Conservation (phyloP, 1,140 invertebrate species). For the Penaeus chinensis region DNA sequence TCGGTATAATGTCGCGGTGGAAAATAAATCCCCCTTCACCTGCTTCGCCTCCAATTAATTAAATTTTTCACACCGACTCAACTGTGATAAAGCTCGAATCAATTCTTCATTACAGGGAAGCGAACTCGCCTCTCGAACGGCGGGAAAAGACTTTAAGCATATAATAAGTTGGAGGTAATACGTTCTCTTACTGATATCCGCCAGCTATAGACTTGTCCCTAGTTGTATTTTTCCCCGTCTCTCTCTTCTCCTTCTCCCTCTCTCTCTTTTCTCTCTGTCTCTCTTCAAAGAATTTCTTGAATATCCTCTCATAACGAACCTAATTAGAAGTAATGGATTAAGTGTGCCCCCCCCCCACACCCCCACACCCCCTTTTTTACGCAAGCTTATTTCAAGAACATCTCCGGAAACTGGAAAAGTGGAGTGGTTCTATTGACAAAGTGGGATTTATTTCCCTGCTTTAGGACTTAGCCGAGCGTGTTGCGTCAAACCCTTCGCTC, state of each 20-base stretch:
- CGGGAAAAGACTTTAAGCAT: too few relatives aligned
- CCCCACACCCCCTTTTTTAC: background rate
- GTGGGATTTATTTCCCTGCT: too few relatives aligned
- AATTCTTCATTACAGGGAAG: background rate
- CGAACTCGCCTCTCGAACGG: background rate
- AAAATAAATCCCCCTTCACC: background rate
- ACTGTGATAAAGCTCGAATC: slow-evolving; percentile 1
- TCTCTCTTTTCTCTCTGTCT: background rate
- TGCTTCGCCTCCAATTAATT: slow-evolving; percentile 17
- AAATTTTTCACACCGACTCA: background rate
- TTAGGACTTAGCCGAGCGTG: background rate
- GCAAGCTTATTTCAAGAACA: background rate
- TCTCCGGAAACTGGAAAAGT: too few relatives aligned
- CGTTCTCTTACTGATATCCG: too few relatives aligned
- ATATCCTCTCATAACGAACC: background rate
- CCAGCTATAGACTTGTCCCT: too few relatives aligned
- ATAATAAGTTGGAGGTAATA: too few relatives aligned
- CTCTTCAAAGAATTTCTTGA: background rate
- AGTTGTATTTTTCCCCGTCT: too few relatives aligned
- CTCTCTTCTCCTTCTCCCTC: background rate
- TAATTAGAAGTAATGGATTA: too few relatives aligned
- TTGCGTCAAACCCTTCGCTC: background rate
- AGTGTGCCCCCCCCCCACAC: background rate
- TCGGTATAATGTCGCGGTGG: background rate
- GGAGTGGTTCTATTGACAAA: too few relatives aligned